Base-by-base conservation (phyloP, 2,888 invertebrate genomes). In the Epistrophe eligans region DNA sequence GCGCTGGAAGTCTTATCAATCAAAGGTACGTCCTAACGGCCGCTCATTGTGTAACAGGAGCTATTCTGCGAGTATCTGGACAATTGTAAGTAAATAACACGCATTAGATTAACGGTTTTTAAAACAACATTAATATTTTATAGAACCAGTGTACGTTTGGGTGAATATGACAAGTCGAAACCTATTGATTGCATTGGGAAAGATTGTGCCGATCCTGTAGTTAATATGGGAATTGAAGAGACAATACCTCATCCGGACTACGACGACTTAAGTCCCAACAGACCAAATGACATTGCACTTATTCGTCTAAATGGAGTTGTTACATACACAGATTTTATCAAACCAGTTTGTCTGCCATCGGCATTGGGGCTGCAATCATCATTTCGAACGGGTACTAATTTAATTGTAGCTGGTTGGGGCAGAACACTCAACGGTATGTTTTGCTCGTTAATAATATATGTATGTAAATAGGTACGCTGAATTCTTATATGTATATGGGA, bases 1-100 rank as follows among this genome's bases (percentile, higher is more conserved):
- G 97, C 89, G 97, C 96, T 1, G 97, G 96, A 1, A 96, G 95
- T 9, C 92, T 97, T 52, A 96, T 97, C 89, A 95, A 94, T 73
- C 93, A 93, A 32, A 93, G 94, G 7, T 95, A 95, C 83, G 92
- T 95, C 0, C 84, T 95, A 79, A 95, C 95, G 0, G 95, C 95
- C 0, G 95, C 94, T 0, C 95, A 95, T 90, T 95, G 95, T 89
- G 93, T 95, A n/a, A 92, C 91, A 0, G 95, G 94, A 11, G 93
- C 91, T 15, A 93, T 95, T 38, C 92, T 93, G 88, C 90, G 57
- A 0, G 91, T 91, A 89, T 93, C 94, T 38, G 95, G 95, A 19
- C 91, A 89, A 88, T 89, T 95, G 95, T 95, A 92, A 94, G 91
- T 19, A 13, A 4, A 50, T 10, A 11, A 11, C 10, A 50, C 1